Base-by-base conservation (phyloP, 1,140 invertebrate species). In the Mylabris phalerata region DNA sequence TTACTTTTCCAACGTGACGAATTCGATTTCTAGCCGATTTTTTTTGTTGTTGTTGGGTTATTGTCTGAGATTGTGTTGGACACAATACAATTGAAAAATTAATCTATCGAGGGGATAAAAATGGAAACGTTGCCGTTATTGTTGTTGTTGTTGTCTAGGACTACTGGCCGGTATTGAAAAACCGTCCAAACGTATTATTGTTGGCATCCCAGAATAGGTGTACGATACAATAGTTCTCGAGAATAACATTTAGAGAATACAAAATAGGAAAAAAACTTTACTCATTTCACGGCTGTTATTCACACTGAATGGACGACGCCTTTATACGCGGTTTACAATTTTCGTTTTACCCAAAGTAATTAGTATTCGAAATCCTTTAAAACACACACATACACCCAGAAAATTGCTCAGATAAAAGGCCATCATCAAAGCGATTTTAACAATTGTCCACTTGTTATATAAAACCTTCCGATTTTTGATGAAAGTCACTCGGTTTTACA, bases 281-380 rank as follows among this genome's bases (percentile, higher is more conserved):
- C 61, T 63, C 57, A 63, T 63, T 63, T 63, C 61, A 63, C 61
- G 61, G 48, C 44, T 59, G 52, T 63, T 63, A 63, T 63, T 51
- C 52, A 48, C 27, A 47, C 55, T 63, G 51, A 63, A 63, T 48
- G 54, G 39, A 54, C 19, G 19, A 40, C 58, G 50, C 47, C 51
- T 32, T 63, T 60, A 55, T 39, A 44, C 44, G 41, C 25, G 50
- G 40, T 46, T 52, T 48, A 52, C 40, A 54, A 42, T 38, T 59
- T 59, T 59, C 52, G 57, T 59, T 59, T 52, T 52, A 49, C 57
- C 9, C 11, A 39, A 48, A 42, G 38, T 50, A 50, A 58, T 50
- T 50, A 51, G 27, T 40, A 41, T 58, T 42, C 42, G 54, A 26
- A 43, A 48, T 48, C 38, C 32, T 48, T 25, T 48, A 40, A 48